Evolutionary conservation across 2,888 invertebrate genomes (phyloP), one percentile per base, ranked within the genome.

Genomic region (Odontothrips loti): DNA sequence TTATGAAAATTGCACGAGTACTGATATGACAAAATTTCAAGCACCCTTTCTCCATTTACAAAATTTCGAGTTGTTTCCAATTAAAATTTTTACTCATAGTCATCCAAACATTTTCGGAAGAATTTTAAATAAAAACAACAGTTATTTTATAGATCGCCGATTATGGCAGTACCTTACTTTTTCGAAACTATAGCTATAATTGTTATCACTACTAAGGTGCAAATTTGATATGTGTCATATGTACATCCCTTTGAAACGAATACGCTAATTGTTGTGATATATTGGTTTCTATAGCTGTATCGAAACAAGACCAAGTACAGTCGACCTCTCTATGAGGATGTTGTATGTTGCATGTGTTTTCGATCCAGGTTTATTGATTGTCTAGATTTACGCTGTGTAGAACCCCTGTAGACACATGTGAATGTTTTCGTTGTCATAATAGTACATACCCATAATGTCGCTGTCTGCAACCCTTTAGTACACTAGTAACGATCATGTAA

Each of bases 181-280:
- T 43, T 43, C 34, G 6, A 43, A 43, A 2, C 34, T 43, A 4
- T 43, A 43, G 34, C 34, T 43, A 43, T 43, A 43, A 43, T 4
- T 43, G 2, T 43, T 43, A 43, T 43, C 34, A 43, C 6, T 43
- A 43, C 2, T 23, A 23, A 27, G 1, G 68, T 75, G 68, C 23
- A 23, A 27, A 27, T 75, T 75, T 75, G 68, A 27, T 12, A 27
- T 11, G 27, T 23, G n/a, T n/a, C 12, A 51, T 15, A n/a, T 58
- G 58, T 58, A n/a, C 58, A 75, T 75, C 23, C 23, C 23, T 27
- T 75, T 75, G 68, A 75, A 75, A 75, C 68, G 68, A 75, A 75
- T 75, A 75, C 68, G 68, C 68, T 75, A 75, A 75, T 75, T 27
- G 23, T 23, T 75, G 68, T 75, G 68, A 75, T 75, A 75, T 75